These are phyloP conservation scores for Drosophila leonis DNA, from an alignment of 2,888 invertebrate species.

Conservation along the genomic window DNA sequence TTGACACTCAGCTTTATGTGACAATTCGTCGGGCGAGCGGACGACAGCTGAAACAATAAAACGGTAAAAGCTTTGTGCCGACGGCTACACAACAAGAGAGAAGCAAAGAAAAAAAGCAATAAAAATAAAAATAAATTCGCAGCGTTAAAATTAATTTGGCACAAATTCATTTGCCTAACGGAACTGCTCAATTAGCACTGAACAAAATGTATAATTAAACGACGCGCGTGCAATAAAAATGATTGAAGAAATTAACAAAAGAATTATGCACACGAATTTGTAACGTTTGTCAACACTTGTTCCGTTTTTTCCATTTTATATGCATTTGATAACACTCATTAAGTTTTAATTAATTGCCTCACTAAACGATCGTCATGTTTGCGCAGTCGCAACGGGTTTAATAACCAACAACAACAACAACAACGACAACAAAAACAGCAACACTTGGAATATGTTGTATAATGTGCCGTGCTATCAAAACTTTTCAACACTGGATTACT, in stretches of 20 bases:
- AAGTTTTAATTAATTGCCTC: conserved; percentile 19
- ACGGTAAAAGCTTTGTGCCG: conserved; percentile 56
- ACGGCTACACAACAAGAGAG: conserved; percentile 43
- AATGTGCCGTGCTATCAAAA: conserved; percentile 85
- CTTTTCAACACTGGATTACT: conserved; percentile 86
- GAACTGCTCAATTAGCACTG: conserved; percentile 68
- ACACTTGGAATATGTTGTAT: conserved; percentile 85
- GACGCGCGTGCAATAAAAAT: conserved; percentile 59
- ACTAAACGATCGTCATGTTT: conserved; percentile 37
- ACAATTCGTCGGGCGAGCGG: conserved; percentile 78
- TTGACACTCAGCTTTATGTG: conserved; percentile 80
- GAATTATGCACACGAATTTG: conserved; percentile 26
- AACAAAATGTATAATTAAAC: conserved; percentile 20
- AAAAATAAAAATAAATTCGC: conserved; percentile 12
- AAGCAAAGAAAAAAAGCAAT: conserved; percentile 22
- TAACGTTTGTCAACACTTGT: conserved; percentile 25
- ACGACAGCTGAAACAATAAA: conserved; percentile 47
- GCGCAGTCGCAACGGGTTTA: conserved; percentile 39
- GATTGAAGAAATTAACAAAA: conserved; percentile 7
- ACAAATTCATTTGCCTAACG: conserved; percentile 76
- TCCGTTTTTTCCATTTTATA: conserved; percentile 15
- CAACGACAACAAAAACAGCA: conserved; percentile 39
- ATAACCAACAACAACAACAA: conserved; percentile 27
- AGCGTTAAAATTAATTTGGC: conserved; percentile 52
- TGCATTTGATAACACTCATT: conserved; percentile 21